Percentiles rank a stretch among this genome's conserved stretches.
Conservation (phyloP, 2,113 vertebrate species). For the Sprattus sprattus region DNA sequence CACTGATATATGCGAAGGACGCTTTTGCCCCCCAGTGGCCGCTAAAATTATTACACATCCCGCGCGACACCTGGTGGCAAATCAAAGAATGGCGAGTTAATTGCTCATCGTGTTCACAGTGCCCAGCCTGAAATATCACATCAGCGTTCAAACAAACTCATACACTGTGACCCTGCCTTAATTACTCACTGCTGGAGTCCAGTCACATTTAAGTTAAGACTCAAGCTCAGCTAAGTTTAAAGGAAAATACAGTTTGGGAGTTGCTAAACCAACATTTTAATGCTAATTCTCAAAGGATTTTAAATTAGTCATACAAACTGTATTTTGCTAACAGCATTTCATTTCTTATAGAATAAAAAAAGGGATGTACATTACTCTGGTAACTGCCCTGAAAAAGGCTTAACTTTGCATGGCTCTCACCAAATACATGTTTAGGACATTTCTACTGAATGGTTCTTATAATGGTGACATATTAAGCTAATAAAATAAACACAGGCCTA, state of each 20-base stretch:
- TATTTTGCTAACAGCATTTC: not conserved
- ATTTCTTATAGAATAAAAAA: not conserved
- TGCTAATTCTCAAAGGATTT: not conserved
- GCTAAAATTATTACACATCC: not conserved
- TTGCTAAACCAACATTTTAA: not conserved
- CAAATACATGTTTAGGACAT: not conserved
- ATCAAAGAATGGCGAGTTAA: not conserved
- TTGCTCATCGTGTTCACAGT: not conserved
- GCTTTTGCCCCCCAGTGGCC: conserved; percentile 69
- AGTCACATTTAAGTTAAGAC: not conserved
- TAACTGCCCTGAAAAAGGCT: not conserved
- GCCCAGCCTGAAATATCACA: not conserved
- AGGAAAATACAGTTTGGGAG: not conserved
- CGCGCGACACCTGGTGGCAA: conserved; percentile 57
- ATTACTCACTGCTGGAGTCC: not conserved
- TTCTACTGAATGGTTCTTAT: not conserved
- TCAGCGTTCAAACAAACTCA: not conserved
- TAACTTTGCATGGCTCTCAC: not conserved
- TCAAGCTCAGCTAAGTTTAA: not conserved
- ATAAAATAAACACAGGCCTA: not conserved
- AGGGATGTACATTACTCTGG: not conserved
- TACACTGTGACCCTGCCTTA: not conserved
- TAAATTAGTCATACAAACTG: not conserved
- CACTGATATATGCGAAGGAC: conserved; percentile 33
- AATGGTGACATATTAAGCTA: not conserved